Evolutionary conservation across 2,113 vertebrate genomes (phyloP), one percentile per base, ranked within the genome.

Genomic region (Silurus glanis): DNA sequence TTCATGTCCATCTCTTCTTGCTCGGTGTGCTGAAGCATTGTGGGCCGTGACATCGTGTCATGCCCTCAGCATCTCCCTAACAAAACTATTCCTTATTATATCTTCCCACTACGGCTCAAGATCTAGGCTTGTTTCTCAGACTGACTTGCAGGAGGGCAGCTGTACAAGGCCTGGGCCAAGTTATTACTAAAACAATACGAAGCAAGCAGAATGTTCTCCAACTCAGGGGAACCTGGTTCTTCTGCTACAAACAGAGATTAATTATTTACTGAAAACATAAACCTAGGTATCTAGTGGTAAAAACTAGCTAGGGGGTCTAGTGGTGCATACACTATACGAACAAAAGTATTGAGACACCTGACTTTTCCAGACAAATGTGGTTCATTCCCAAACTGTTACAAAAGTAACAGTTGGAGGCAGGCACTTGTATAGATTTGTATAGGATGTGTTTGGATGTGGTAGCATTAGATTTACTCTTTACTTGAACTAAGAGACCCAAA

Each of bases 41-140:
- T 80, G 75, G 51, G 75, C 80, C 47, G 9, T 25, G 62, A 37
- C 59, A 23, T 19, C 37, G 8, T 82, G 80, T 37, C 85, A 23
- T 86, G 80, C 85, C 85, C 80, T 76, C 28, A n/a, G 59, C 69
- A 76, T 80, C 80, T 66, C 28, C 56, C 62, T 66, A 87, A 59
- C 58, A 83, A 62, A 87, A 76, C 69, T 45, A 64, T 76, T 47
- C 79, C 47, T 55, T 76, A 83, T 82, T 64, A 82, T 47, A 82
- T 64, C 80, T 49, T 45, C 25, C 79, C 80, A 81, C 58, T 59
- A 37, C 59, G 9, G 56, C 85, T 76, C 56, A 74, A n/a, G 13
- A 47, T 72, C 45, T 9, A 80, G 80, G 21, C 69, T 17, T 86
- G 58, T 59, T 64, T 75, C 37, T 49, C 59, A 74, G 9, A 75